Percentiles rank a stretch among this genome's conserved stretches.
phyloP scores from a whole-genome alignment of 2,797 vertebrate species.

The Huso huso region DNA sequence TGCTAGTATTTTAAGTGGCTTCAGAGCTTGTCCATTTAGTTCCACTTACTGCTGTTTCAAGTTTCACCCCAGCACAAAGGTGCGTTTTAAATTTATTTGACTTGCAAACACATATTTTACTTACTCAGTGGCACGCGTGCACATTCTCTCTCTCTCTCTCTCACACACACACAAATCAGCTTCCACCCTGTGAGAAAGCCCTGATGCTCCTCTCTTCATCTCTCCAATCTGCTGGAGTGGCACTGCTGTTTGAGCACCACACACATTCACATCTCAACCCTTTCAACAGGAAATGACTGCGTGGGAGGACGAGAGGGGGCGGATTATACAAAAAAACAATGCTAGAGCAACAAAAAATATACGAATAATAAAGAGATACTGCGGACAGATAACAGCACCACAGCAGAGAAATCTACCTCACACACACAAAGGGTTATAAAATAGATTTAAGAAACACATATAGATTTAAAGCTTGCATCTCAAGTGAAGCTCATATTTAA shows the following conservation, averaged over 20 bases:
- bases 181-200: background rate
- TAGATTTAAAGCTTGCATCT: background rate
- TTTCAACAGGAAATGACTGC: constrained; percentile 2
- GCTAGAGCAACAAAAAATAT: constrained; percentile 9
- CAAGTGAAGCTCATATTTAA: background rate
- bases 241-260: constrained; percentile 10
- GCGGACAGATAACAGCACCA: background rate
- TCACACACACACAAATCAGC: background rate
- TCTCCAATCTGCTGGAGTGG: background rate
- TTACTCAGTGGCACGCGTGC: background rate
- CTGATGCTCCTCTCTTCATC: constrained; percentile 6
- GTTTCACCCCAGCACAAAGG: too few relatives aligned
- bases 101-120: too few relatives aligned
- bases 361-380: background rate
- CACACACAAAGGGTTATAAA: background rate
- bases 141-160: background rate
- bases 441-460: background rate
- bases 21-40: too few relatives aligned
- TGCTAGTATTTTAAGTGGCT: too few relatives aligned
- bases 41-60: too few relatives aligned
- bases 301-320: constrained; percentile 16
- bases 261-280: constrained; percentile 9
- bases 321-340: constrained; percentile 12
- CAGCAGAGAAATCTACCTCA: background rate
- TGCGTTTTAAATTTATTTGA: too few relatives aligned